Conservation (phyloP, 2,888 invertebrate species). For the Paralinhomoeus sp. region DNA sequence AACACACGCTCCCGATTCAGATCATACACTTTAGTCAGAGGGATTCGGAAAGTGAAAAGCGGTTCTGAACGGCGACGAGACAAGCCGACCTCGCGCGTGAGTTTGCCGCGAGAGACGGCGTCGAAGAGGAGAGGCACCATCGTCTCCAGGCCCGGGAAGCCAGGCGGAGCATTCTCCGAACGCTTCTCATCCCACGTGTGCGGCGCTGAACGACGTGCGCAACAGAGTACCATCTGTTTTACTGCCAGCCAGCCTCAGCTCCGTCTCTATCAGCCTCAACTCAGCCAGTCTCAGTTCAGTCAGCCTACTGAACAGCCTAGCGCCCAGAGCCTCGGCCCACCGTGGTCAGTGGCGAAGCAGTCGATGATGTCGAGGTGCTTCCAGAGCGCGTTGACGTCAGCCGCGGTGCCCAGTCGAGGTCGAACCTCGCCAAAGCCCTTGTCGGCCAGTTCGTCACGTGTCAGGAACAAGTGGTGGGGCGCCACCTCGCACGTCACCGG, state of each 20-base stretch:
- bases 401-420: slow-evolving; percentile 55
- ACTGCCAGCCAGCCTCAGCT: no score
- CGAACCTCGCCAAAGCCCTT: slow-evolving; percentile 45
- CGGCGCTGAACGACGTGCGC: slow-evolving; percentile 5
- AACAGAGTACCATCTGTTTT: no score
- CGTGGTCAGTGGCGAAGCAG: slow-evolving; percentile 95
- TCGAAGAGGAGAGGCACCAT: slow-evolving; percentile 83
- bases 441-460: slow-evolving; percentile 41
- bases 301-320: no score
- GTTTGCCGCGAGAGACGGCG: slow-evolving; percentile 62
- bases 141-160: slow-evolving; percentile 88
- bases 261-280: no score
- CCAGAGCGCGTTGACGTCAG: slow-evolving; percentile 93
- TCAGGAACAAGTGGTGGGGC: slow-evolving; percentile 88
- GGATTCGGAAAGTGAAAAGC: no score
- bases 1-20: no score
- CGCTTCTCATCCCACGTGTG: slow-evolving; percentile 1
- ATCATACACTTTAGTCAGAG: no score
- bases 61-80: no score
- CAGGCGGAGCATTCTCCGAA: slow-evolving; percentile 44
- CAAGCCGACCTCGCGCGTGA: slow-evolving; percentile 48
- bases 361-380: slow-evolving; percentile 83
- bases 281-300: no score
- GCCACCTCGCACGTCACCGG: slow-evolving; percentile 93
- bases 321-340: no score